Conservation (phyloP, 2,888 invertebrate species). For the Stegophylla sp. region DNA sequence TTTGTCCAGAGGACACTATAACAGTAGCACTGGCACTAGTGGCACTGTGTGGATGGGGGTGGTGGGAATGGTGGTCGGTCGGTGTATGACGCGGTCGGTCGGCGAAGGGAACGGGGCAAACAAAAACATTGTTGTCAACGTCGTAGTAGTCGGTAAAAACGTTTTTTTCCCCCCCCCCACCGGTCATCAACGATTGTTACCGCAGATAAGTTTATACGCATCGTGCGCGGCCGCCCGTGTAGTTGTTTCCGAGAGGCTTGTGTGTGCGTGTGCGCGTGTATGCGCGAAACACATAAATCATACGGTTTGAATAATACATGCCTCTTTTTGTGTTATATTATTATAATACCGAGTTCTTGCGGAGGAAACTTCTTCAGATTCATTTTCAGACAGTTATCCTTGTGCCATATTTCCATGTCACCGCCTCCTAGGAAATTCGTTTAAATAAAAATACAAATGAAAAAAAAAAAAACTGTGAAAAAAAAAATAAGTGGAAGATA, state of each 20-base stretch:
- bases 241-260: not conserved
- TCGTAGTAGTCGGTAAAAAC: constrained; percentile 52
- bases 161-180: constrained; percentile 9
- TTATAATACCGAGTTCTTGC: constrained; percentile 12
- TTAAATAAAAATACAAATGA: constrained; percentile 15
- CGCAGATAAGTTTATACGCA: constrained; percentile 43
- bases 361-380: constrained; percentile 35
- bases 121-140: constrained; percentile 55
- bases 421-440: constrained; percentile 27
- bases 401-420: constrained; percentile 43
- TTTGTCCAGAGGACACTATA: constrained; percentile 10
- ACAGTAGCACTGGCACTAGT: not conserved
- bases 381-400: constrained; percentile 36
- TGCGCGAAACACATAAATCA: constrained; percentile 39
- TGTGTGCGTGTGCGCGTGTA: not conserved
- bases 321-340: constrained; percentile 36
- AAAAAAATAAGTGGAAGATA: not conserved
- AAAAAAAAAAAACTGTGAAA: not conserved
- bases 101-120: constrained; percentile 18
- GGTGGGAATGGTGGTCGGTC: not conserved
- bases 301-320: constrained; percentile 51
- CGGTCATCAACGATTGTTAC: constrained; percentile 54
- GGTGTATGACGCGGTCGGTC: constrained; percentile 1
- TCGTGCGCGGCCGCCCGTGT: constrained; percentile 10
- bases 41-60: not conserved